These are phyloP conservation scores for Neria commutata DNA, from an alignment of 2,888 invertebrate genomes.

Conservation along the genomic window DNA sequence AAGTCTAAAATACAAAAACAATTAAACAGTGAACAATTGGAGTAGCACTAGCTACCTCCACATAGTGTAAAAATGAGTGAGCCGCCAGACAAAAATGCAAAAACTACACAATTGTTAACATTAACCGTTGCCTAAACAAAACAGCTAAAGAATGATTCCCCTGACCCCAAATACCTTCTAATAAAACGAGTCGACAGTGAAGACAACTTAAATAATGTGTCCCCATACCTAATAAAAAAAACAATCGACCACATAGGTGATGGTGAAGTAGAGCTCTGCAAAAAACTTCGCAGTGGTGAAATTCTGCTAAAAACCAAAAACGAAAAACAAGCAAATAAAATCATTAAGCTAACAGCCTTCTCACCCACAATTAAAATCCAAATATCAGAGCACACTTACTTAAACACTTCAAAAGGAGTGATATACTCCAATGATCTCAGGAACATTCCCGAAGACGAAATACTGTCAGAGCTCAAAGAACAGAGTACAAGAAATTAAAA, in stretches of 20 bases:
- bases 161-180: no score
- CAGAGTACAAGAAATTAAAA: conserved; percentile 22
- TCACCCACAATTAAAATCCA: background rate
- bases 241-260: conserved; percentile 1
- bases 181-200: no score
- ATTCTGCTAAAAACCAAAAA: conserved; percentile 21
- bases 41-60: no score
- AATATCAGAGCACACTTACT: conserved; percentile 10
- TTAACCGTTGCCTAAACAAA: no score
- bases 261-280: conserved; percentile 14
- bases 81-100: no score
- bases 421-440: conserved; percentile 15
- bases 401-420: conserved; percentile 11
- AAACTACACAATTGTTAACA: no score
- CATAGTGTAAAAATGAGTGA: no score
- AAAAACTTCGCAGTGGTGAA: conserved; percentile 15
- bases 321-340: conserved; percentile 12
- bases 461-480: conserved; percentile 13
- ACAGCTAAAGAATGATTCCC: no score
- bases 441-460: conserved; percentile 18
- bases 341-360: conserved; percentile 7
- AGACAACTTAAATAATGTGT: no score
- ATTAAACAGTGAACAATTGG: no score
- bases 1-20: no score
- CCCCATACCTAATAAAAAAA: conserved; percentile 18